A percentile compares a stretch with the other conserved stretches of the same genome.
phyloP scores from a whole-genome alignment of 1,140 invertebrate genomes.

The Melitaea cinxia region DNA sequence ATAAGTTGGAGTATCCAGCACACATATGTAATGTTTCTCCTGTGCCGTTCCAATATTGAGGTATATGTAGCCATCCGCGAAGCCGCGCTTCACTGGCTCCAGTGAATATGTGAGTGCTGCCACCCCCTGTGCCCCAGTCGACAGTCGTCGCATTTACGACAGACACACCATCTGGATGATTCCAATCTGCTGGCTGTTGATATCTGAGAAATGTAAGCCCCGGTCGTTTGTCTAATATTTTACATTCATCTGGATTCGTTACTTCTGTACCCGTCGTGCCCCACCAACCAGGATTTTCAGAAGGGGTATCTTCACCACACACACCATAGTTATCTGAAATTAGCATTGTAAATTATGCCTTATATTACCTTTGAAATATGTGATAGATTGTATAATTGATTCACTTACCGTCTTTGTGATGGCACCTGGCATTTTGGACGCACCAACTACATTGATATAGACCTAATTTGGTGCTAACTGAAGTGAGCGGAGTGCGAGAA shows the following conservation, averaged over 20 bases:
- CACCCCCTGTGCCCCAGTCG: conserved; percentile 87
- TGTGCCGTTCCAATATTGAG: conserved; percentile 85
- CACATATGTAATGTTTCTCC: conserved; percentile 88
- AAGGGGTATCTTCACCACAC: conserved; percentile 90
- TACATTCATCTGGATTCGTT: conserved; percentile 89
- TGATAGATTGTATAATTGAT: not conserved
- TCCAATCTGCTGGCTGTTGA: conserved; percentile 91
- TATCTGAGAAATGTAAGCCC: conserved; percentile 95
- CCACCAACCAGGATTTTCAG: conserved; percentile 94
- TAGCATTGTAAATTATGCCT: not conserved
- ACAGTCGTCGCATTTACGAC: conserved; percentile 93
- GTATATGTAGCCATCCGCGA: conserved; percentile 90
- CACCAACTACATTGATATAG: conserved; percentile 94
- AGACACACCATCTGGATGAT: conserved; percentile 91
- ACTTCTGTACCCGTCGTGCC: conserved; percentile 91
- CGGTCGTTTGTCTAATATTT: conserved; percentile 89
- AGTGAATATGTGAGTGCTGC: conserved; percentile 85
- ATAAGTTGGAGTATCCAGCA: conserved; percentile 82
- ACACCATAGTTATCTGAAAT: conserved; percentile 89
- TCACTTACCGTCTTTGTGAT: conserved; percentile 87
- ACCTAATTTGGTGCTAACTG: conserved; percentile 88
- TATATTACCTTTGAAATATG: not conserved
- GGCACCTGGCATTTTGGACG: conserved; percentile 95
- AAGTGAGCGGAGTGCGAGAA: conserved; percentile 75
- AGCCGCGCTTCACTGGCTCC: conserved; percentile 89